Evolutionary conservation across 2,113 vertebrate genomes (phyloP).

Genomic region (Callionymus lyra): DNA sequence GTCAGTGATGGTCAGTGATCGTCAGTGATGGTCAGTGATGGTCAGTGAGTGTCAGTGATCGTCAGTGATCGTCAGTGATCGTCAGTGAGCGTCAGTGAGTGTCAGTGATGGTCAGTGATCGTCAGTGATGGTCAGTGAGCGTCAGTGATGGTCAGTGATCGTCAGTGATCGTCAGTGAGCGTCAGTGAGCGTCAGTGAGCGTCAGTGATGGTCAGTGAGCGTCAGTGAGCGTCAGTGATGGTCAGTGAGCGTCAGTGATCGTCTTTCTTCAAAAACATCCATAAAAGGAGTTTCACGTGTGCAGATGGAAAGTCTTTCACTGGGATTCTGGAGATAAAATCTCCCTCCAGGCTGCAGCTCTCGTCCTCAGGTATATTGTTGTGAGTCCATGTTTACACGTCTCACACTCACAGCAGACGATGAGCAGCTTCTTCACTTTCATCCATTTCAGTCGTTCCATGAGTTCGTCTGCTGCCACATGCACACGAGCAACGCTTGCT

Average conservation of each 20-base stretch:
- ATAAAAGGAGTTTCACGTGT: constrained; percentile 3
- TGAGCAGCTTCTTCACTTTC: constrained; percentile 16
- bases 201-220: too few relatives aligned
- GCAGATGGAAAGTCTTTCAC: constrained; percentile 16
- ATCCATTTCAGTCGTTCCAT: constrained; percentile 3
- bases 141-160: neutral
- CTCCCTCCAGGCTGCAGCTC: constrained; percentile 10
- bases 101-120: neutral
- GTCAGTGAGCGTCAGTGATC: too few relatives aligned
- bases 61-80: neutral
- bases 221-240: constrained; percentile 13
- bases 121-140: constrained; percentile 11
- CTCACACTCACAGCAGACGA: constrained; percentile 14
- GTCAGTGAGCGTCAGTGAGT: constrained; percentile 7
- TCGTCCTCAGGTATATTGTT: constrained; percentile 15
- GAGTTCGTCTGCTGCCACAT: constrained; percentile 4
- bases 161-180: too few relatives aligned
- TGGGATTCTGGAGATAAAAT: constrained; percentile 8
- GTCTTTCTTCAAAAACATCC: too few relatives aligned
- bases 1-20: constrained; percentile 20
- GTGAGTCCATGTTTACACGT: constrained; percentile 20
- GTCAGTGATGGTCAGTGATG: neutral
- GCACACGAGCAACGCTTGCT: constrained; percentile 7
- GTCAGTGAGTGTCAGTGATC: constrained; percentile 8
- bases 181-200: constrained; percentile 13